Base-by-base conservation (phyloP, 2,797 vertebrate genomes). In the Phoeniculus purpureus region DNA sequence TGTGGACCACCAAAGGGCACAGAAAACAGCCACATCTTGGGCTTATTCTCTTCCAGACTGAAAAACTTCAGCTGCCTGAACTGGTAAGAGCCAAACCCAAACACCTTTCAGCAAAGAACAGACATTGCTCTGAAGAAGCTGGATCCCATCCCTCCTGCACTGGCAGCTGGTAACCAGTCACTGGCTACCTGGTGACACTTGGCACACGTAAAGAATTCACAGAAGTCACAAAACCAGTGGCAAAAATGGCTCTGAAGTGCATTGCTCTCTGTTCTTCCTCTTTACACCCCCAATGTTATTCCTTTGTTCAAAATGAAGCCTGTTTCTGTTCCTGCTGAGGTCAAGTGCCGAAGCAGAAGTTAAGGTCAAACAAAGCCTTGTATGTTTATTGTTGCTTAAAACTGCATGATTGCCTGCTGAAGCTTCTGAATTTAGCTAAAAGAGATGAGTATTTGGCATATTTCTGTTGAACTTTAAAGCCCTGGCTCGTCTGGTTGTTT, bases 291-390 rank as follows among this genome's bases (percentile, higher is more conserved):
- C 7, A 10, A 29, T 9, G 12, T 34, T 87, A 72, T 15, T 59
- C 1, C 55, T 62, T 50, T 92, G 91, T 76, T 85, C 56, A 91
- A 85, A 78, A 13, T 25, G 1, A 9, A n/a, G 45, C 25, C 31
- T 48, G 32, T 83, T 93, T 85, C 87, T 89, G 55, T 78, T 91
- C 66, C 91, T 68, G 19, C n/a, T 83, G 84, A 62, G 77, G 66
- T 82, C 70, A 88, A 85, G 15, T 4, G 12, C 72, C 7, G 3
- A 74, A 66, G 67, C 21, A 19, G 64, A 88, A 81, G 60, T n/a
- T 77, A 60, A 87, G 59, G 77, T 79, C 81, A 90, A 74, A 78
- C 19, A 78, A 91, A 93, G 13, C 37, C n/a, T 47, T 27, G 23
- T 20, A 26, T 26, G 11, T 52, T 90, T 72, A 81, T 12, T 4